Conservation (phyloP, 2,113 vertebrate species). For the Pleuronectes platessa region DNA sequence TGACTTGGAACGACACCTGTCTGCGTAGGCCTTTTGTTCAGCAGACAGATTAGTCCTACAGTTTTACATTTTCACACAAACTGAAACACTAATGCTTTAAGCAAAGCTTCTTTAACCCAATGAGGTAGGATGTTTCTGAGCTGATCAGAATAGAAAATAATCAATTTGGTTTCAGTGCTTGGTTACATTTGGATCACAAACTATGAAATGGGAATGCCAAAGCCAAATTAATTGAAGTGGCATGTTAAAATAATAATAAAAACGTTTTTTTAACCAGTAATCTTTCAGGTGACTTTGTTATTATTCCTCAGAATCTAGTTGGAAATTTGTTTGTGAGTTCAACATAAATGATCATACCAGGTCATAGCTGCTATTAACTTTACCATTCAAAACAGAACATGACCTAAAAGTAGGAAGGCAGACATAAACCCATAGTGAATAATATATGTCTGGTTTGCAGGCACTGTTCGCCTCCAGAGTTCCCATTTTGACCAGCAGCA, state of each 20-base stretch:
- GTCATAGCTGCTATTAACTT: neutral
- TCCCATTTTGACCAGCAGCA: slow-evolving; percentile 27
- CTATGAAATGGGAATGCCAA: neutral
- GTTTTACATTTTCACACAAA: slow-evolving; percentile 57
- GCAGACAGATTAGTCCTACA: slow-evolving; percentile 44
- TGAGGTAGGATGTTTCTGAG: neutral
- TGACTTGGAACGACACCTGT: neutral
- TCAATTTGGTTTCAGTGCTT: neutral
- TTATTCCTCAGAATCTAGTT: neutral
- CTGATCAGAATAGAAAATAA: neutral
- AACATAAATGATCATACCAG: neutral
- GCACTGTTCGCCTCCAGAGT: slow-evolving; percentile 23
- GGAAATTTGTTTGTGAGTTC: neutral
- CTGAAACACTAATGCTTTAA: neutral
- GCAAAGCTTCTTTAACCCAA: neutral
- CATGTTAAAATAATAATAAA: neutral
- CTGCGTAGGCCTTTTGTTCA: slow-evolving; percentile 62
- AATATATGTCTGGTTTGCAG: slow-evolving; percentile 17
- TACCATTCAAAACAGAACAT: slow-evolving; percentile 9
- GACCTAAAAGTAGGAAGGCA: neutral
- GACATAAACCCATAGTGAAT: neutral
- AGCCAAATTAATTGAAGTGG: neutral
- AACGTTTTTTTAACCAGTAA: neutral
- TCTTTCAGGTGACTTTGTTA: neutral
- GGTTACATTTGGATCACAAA: neutral